Conservation (phyloP, 2,113 vertebrate genomes). For the Phaethon lepturus region DNA sequence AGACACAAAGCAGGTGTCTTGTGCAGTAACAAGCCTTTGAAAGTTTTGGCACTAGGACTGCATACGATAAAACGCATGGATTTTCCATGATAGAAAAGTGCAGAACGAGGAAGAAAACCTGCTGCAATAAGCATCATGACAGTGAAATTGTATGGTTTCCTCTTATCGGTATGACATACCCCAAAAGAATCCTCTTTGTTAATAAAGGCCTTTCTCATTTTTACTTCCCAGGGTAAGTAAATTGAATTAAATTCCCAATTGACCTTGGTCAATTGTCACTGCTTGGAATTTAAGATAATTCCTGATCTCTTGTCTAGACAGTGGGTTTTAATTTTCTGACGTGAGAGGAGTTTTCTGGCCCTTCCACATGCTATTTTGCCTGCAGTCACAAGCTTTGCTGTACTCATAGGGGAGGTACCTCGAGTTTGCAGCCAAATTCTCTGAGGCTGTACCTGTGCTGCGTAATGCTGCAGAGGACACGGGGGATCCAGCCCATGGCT, state of each 20-base stretch:
- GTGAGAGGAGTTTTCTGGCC: neutral
- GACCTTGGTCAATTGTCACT: neutral
- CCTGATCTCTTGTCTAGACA: constrained; percentile 36
- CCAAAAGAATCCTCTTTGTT: neutral
- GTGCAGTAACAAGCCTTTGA: neutral
- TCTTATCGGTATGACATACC: neutral
- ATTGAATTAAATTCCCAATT: neutral
- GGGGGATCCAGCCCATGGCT: accelerated
- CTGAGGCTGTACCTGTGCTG: neutral
- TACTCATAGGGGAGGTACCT: neutral
- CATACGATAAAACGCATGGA: neutral
- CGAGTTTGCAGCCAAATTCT: neutral
- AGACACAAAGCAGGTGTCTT: neutral
- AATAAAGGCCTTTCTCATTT: neutral
- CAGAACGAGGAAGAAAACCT: neutral
- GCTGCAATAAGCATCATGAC: neutral
- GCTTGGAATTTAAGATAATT: constrained; percentile 21
- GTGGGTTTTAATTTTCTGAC: constrained; percentile 19
- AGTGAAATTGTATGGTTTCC: neutral
- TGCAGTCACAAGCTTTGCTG: neutral
- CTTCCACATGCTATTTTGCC: neutral
- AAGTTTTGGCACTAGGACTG: neutral
- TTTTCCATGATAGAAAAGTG: neutral
- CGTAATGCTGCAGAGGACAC: neutral
- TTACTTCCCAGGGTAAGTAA: neutral